Evolutionary conservation across 1,140 invertebrate species (phyloP).

Genomic region (Drosophila kohkoa): DNA sequence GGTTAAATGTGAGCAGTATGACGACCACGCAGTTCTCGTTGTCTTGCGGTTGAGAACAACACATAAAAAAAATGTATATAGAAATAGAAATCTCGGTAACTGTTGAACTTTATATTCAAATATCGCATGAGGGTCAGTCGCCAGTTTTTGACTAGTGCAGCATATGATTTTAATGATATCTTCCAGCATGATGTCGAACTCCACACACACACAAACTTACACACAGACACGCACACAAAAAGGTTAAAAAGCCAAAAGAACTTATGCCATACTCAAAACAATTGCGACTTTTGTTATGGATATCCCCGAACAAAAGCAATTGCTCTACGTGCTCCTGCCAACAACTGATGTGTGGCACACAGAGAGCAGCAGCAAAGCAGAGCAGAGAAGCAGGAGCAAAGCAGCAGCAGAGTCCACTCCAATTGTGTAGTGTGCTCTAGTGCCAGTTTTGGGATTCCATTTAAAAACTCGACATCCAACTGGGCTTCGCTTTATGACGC

Average conservation of each 20-base stretch:
- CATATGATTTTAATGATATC: slow-evolving; percentile 76
- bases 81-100: slow-evolving; percentile 18
- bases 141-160: slow-evolving; percentile 67
- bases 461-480: slow-evolving; percentile 14
- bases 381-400: not conserved
- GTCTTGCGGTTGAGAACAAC: slow-evolving; percentile 1
- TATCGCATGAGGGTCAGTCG: slow-evolving; percentile 6
- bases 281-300: slow-evolving; percentile 48
- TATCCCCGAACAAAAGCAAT: slow-evolving; percentile 39
- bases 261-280: slow-evolving; percentile 34
- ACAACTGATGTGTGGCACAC: not conserved
- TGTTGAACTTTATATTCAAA: slow-evolving; percentile 41
- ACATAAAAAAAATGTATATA: not conserved
- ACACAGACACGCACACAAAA: slow-evolving; percentile 4
- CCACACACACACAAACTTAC: not conserved
- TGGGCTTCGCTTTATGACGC: slow-evolving; percentile 11
- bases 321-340: slow-evolving; percentile 19
- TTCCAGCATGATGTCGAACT: slow-evolving; percentile 9
- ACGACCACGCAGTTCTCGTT: slow-evolving; percentile 2
- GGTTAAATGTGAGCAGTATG: slow-evolving; percentile 7
- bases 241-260: slow-evolving; percentile 30
- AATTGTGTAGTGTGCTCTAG: not conserved
- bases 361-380: not conserved
- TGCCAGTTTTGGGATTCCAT: slow-evolving; percentile 25
- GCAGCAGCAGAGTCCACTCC: not conserved